Percentiles rank a stretch among this genome's conserved stretches.
Evolutionary conservation across 2,113 vertebrate species (phyloP).

Genomic region (Pangasianodon hypophthalmus): DNA sequence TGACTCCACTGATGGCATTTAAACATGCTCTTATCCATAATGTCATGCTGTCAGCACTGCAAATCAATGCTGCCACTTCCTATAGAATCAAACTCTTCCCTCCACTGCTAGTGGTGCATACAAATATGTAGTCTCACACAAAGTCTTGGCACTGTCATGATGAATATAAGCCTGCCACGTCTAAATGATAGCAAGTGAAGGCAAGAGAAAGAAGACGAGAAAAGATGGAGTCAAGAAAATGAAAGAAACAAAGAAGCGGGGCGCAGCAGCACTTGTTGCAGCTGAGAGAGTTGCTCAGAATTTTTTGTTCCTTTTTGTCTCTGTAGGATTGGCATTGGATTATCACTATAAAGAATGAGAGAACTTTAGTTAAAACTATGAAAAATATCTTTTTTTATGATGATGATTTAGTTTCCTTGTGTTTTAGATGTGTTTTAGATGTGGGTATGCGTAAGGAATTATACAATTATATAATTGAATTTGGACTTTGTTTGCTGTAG

Average conservation of each 20-base stretch:
- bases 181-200: slow-evolving; percentile 24
- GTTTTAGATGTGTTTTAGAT: not conserved
- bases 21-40: slow-evolving; percentile 42
- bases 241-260: slow-evolving; percentile 1
- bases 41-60: slow-evolving; percentile 49
- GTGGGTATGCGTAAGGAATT: not conserved
- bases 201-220: not conserved
- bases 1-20: slow-evolving; percentile 55
- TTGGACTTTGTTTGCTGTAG: not conserved
- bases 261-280: not conserved
- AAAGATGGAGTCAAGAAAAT: slow-evolving; percentile 5
- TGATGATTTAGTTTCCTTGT: not conserved
- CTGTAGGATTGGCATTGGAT: not conserved
- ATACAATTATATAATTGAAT: not conserved
- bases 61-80: slow-evolving; percentile 57
- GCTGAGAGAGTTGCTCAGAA: not conserved
- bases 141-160: slow-evolving; percentile 43
- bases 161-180: slow-evolving; percentile 46
- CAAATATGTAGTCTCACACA: slow-evolving; percentile 39
- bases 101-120: slow-evolving; percentile 39
- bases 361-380: not conserved
- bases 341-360: not conserved
- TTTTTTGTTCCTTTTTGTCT: not conserved
- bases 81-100: slow-evolving; percentile 55
- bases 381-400: not conserved